Conservation (phyloP, 2,797 vertebrate genomes). For the Hyperoplus lanceolatus region DNA sequence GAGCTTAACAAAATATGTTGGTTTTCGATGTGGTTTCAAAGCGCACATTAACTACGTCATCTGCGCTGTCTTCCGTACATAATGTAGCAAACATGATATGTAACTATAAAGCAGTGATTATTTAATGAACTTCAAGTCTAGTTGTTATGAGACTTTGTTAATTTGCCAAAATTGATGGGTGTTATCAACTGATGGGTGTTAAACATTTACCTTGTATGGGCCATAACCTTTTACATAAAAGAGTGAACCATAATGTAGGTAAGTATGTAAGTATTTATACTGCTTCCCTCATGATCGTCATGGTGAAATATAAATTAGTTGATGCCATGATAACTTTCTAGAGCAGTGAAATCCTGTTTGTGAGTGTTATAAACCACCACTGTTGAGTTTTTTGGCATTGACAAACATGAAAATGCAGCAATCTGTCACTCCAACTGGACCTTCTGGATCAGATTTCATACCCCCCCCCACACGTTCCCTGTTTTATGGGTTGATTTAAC, state of each 20-base stretch:
- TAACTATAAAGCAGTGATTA: background rate
- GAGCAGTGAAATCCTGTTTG: conserved; percentile 4
- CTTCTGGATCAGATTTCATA: no score
- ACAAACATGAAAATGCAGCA: no score
- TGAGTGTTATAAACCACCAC: background rate
- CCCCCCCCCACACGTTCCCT: no score
- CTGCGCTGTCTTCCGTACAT: no score
- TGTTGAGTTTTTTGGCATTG: no score
- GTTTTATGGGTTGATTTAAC: no score
- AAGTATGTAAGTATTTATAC: background rate
- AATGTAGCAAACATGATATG: background rate
- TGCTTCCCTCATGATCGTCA: background rate
- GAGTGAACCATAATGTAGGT: background rate
- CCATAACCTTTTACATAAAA: background rate
- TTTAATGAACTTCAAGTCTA: background rate
- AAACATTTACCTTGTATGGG: conserved; percentile 1
- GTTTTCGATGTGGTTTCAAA: no score
- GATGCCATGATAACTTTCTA: background rate
- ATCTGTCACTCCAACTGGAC: no score
- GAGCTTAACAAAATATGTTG: no score
- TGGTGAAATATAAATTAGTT: background rate
- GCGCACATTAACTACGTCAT: no score
- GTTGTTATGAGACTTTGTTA: background rate
- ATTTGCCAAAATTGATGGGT: background rate
- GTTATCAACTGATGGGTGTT: background rate